Conservation (phyloP, 1,140 invertebrate genomes). For the Pseudomyrmex pallidus region DNA sequence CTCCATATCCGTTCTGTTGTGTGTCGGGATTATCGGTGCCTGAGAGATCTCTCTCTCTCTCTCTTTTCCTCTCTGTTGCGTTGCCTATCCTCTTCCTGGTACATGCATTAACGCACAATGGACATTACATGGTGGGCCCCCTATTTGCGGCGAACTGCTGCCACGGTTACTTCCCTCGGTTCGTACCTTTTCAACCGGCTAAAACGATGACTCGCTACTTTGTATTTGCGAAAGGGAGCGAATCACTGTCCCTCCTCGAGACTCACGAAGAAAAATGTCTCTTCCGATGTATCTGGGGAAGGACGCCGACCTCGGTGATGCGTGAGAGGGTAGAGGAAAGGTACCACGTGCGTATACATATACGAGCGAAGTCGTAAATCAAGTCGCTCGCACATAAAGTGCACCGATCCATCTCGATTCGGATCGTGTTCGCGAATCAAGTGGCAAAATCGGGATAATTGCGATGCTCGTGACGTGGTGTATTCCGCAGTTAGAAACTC, state of each 20-base stretch:
- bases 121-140: conserved; percentile 39
- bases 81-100: conserved; percentile 6
- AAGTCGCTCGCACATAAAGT: conserved; percentile 59
- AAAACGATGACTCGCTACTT: conserved; percentile 69
- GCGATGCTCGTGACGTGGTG: too few relatives aligned
- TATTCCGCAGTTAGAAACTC: not conserved
- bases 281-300: conserved; percentile 51
- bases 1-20: conserved; percentile 40
- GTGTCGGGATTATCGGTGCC: conserved; percentile 19
- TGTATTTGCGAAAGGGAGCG: conserved; percentile 12
- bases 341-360: conserved; percentile 36
- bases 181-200: conserved; percentile 54
- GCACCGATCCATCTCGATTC: conserved; percentile 62
- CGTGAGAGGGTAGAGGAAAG: conserved; percentile 2
- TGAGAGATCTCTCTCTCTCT: conserved; percentile 32
- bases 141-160: conserved; percentile 28
- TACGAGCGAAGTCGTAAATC: conserved; percentile 68
- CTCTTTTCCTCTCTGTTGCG: conserved; percentile 33
- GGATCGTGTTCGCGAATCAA: conserved; percentile 38
- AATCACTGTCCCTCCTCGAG: conserved; percentile 52
- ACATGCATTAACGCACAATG: conserved; percentile 45
- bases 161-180: not conserved
- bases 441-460: conserved; percentile 14
- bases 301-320: conserved; percentile 3
- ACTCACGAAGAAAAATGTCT: conserved; percentile 67